Evolutionary conservation across 2,888 invertebrate species (phyloP).

Genomic region (Agriotes lineatus): DNA sequence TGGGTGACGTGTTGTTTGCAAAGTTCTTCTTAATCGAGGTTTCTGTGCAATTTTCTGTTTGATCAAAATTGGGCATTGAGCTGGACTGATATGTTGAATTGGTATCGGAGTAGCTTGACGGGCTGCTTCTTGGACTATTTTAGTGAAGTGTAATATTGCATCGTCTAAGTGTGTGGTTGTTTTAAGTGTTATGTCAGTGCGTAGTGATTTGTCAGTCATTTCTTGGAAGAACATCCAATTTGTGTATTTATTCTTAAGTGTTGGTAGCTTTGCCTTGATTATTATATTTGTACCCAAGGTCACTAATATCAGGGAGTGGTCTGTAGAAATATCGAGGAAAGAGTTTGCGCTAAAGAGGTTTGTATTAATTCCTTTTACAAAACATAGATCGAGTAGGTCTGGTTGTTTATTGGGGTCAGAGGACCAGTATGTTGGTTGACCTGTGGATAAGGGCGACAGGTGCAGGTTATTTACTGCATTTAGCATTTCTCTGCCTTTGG

Average conservation of each 20-base stretch:
- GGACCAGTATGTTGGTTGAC: background rate
- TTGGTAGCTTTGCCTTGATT: background rate
- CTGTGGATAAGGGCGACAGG: no score
- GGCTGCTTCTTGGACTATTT: no score
- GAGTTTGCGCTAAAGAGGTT: background rate
- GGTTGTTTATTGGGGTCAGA: no score
- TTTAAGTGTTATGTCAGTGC: background rate
- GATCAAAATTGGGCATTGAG: no score
- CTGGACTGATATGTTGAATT: background rate
- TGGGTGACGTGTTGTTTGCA: no score
- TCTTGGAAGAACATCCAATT: background rate
- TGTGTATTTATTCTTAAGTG: background rate
- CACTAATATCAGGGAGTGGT: no score
- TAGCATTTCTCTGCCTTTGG: no score
- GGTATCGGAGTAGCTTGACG: no score
- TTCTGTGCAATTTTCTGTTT: background rate
- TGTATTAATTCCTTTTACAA: no score
- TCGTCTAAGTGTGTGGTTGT: background rate
- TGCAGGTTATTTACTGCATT: no score
- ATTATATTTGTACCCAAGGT: no score
- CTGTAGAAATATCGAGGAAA: background rate
- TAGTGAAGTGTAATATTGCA: background rate
- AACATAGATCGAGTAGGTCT: no score
- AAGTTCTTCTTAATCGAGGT: background rate
- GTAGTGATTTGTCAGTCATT: background rate